phyloP scores from a whole-genome alignment of 2,888 invertebrate genomes.

The Ellobium chinense region DNA sequence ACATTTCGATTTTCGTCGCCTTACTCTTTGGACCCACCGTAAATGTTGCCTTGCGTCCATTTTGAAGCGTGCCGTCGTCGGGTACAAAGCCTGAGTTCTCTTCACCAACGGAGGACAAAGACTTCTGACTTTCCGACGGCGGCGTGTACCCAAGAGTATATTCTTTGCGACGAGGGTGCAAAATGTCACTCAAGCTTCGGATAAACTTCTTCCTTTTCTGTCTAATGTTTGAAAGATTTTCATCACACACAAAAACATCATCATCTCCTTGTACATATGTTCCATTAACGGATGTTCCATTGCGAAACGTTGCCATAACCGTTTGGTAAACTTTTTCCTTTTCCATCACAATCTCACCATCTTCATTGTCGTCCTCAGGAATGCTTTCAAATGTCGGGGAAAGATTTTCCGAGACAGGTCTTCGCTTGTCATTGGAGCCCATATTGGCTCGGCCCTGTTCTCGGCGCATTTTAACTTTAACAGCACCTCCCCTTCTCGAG shows the following conservation, averaged over 20 bases:
- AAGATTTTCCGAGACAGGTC: background rate
- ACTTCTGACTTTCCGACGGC: background rate
- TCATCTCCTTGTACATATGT: background rate
- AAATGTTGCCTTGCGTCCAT: background rate
- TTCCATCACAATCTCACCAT: background rate
- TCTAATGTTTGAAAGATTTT: too few species aligned
- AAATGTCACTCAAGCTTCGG: background rate
- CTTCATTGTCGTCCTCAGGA: conserved; percentile 5
- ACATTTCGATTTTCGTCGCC: background rate
- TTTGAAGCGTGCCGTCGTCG: background rate
- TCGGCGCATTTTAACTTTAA: background rate
- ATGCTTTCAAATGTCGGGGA: background rate
- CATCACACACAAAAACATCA: background rate
- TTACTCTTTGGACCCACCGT: background rate
- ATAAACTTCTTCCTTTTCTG: too few species aligned
- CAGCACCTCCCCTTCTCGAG: background rate
- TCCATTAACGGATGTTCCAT: too few species aligned
- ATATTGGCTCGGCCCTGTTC: background rate
- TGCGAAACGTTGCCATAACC: too few species aligned
- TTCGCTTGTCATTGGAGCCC: background rate
- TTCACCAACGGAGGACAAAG: background rate
- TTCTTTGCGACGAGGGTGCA: too few species aligned
- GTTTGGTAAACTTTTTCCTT: background rate
- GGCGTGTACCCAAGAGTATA: too few species aligned
- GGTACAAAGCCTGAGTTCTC: background rate